Percentiles rank a stretch among this genome's conserved stretches.
These are phyloP conservation scores for Orientallactaga bullata DNA, from an alignment of 2,113 vertebrate species.

Conservation along the genomic window DNA sequence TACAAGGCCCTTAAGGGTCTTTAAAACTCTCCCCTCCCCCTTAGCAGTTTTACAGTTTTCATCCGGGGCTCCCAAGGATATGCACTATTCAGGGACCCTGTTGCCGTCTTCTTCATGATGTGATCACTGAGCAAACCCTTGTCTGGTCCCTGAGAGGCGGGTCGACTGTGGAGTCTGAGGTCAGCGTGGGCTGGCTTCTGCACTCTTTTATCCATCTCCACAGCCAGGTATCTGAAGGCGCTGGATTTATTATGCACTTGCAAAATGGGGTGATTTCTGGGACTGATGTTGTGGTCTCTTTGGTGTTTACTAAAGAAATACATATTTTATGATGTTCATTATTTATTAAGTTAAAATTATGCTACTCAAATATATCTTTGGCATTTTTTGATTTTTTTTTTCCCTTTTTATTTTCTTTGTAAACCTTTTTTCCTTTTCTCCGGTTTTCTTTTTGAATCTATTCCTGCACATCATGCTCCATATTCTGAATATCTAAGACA, in stretches of 20 bases:
- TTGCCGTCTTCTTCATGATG: not conserved
- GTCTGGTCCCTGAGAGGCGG: constrained; percentile 1
- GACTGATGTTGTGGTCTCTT: constrained; percentile 17
- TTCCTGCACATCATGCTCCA: not conserved
- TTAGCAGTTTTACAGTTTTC: not conserved
- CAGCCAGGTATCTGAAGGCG: constrained; percentile 46
- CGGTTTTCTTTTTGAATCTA: not conserved
- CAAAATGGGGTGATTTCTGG: constrained; percentile 51
- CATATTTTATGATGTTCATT: constrained; percentile 41
- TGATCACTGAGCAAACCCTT: not conserved
- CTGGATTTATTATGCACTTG: constrained; percentile 52
- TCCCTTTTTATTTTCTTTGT: too few species aligned
- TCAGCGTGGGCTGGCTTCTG: constrained; percentile 37
- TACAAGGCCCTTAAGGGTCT: constrained; percentile 66
- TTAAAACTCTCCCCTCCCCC: not conserved
- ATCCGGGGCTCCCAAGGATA: not conserved
- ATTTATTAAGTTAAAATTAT: constrained; percentile 62
- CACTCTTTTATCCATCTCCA: constrained; percentile 32
- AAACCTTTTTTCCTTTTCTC: not conserved
- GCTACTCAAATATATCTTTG: not conserved
- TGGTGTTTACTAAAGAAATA: constrained; percentile 63
- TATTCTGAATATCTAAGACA: not conserved
- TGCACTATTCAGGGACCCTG: constrained; percentile 46
- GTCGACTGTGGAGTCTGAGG: constrained; percentile 5
- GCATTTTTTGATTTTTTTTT: not conserved